These are phyloP conservation scores for Chlorops oryzae DNA, from an alignment of 1,140 invertebrate genomes.

Conservation along the genomic window DNA sequence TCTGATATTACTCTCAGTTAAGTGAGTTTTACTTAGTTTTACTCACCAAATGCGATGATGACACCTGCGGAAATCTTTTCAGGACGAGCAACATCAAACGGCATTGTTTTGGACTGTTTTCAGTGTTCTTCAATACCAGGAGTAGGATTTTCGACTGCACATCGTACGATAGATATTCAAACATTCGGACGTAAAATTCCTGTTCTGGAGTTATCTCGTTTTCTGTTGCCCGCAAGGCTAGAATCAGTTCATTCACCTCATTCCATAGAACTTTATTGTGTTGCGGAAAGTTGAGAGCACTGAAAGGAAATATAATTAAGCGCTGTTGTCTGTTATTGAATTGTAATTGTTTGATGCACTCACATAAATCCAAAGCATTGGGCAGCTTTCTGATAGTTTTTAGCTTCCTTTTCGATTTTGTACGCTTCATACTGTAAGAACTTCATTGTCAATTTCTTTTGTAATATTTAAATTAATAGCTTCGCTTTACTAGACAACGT, in stretches of 20 bases:
- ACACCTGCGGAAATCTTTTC: slow-evolving; percentile 74
- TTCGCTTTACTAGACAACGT: slow-evolving; percentile 6
- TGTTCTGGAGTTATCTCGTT: slow-evolving; percentile 39
- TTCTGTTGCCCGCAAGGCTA: slow-evolving; percentile 59
- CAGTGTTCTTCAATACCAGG: slow-evolving; percentile 75
- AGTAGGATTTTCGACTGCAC: slow-evolving; percentile 70
- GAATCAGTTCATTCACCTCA: slow-evolving; percentile 73
- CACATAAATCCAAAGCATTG: slow-evolving; percentile 68
- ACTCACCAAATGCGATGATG: slow-evolving; percentile 66
- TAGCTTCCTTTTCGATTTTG: slow-evolving; percentile 69
- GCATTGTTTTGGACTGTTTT: slow-evolving; percentile 83
- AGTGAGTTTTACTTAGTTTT: no score
- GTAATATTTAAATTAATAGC: slow-evolving; percentile 6
- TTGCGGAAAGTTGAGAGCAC: slow-evolving; percentile 49
- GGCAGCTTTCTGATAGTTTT: slow-evolving; percentile 73
- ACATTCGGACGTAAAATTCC: slow-evolving; percentile 59
- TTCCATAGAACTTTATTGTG: slow-evolving; percentile 61
- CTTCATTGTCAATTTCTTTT: slow-evolving; percentile 5
- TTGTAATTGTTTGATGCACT: slow-evolving; percentile 14
- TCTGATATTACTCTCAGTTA: slow-evolving; percentile 68
- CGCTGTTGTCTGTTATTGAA: background rate
- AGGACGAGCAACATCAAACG: slow-evolving; percentile 69
- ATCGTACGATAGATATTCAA: slow-evolving; percentile 62
- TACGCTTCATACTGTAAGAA: slow-evolving; percentile 69
- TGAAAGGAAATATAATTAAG: slow-evolving; percentile 16